phyloP scores from a whole-genome alignment of 2,113 vertebrate genomes.

The Pseudorectes ferrugineus region DNA sequence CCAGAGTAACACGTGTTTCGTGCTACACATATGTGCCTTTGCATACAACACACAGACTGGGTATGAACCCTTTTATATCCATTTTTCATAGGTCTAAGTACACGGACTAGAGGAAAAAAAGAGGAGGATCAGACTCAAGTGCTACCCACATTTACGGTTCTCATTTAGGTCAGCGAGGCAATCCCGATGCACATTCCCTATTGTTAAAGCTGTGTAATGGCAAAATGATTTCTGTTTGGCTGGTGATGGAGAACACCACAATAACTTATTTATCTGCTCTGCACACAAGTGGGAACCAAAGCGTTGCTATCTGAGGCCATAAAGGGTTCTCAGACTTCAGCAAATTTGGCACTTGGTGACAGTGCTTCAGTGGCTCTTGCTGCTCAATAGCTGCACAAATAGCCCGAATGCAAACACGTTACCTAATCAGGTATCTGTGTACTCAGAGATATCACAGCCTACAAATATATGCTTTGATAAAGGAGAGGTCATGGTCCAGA shows the following conservation, averaged over 20 bases:
- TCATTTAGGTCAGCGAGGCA: neutral
- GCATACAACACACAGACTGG: neutral
- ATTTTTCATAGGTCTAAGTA: neutral
- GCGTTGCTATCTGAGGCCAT: neutral
- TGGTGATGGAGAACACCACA: neutral
- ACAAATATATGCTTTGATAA: conserved; percentile 50
- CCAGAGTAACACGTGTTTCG: neutral
- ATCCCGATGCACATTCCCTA: neutral
- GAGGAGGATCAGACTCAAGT: neutral
- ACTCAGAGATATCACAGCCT: conserved; percentile 30
- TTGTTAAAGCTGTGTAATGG: neutral
- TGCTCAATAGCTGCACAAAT: conserved; percentile 31
- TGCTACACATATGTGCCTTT: neutral
- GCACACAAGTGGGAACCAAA: neutral
- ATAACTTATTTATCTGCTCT: conserved; percentile 12
- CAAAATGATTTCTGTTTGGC: neutral
- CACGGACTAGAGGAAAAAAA: neutral
- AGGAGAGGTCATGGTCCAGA: conserved; percentile 29
- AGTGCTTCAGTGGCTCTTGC: neutral
- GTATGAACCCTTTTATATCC: neutral
- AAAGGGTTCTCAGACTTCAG: conserved; percentile 12
- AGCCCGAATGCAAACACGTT: neutral
- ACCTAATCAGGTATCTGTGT: conserved; percentile 54
- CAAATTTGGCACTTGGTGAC: neutral
- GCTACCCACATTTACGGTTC: neutral